Evolutionary conservation across 1,140 invertebrate genomes (phyloP).

Genomic region (Drosophila nasuta): DNA sequence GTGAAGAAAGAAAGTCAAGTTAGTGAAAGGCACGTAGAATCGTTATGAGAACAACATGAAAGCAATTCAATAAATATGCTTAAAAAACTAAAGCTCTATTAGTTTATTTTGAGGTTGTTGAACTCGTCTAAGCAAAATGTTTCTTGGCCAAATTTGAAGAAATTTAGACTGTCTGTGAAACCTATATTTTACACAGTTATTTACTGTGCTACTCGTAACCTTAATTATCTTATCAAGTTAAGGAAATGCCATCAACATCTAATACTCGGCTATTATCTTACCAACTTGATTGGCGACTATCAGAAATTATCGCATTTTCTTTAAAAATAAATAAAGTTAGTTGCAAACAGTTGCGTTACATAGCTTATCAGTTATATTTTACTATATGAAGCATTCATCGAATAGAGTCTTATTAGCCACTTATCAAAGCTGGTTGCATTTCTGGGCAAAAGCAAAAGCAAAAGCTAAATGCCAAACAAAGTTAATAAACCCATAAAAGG

Average conservation of each 20-base stretch:
- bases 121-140: neutral
- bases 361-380: neutral
- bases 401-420: slow-evolving; percentile 13
- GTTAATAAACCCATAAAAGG: slow-evolving; percentile 78
- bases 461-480: slow-evolving; percentile 59
- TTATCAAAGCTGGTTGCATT: slow-evolving; percentile 26
- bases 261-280: slow-evolving; percentile 15
- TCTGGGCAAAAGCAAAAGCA: slow-evolving; percentile 39
- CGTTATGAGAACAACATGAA: neutral
- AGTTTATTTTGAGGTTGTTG: neutral
- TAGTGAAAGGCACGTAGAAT: slow-evolving; percentile 4
- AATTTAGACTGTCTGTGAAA: neutral
- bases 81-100: neutral
- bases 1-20: neutral
- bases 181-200: neutral
- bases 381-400: neutral
- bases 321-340: neutral
- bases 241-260: slow-evolving; percentile 22
- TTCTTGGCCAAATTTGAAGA: neutral
- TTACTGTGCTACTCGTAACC: neutral
- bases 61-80: neutral
- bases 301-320: slow-evolving; percentile 17
- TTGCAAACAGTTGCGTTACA: neutral
- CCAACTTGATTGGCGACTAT: slow-evolving; percentile 18
- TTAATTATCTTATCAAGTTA: slow-evolving; percentile 30